Conservation (phyloP, 2,888 invertebrate genomes). For the Phymatocera aterrima region DNA sequence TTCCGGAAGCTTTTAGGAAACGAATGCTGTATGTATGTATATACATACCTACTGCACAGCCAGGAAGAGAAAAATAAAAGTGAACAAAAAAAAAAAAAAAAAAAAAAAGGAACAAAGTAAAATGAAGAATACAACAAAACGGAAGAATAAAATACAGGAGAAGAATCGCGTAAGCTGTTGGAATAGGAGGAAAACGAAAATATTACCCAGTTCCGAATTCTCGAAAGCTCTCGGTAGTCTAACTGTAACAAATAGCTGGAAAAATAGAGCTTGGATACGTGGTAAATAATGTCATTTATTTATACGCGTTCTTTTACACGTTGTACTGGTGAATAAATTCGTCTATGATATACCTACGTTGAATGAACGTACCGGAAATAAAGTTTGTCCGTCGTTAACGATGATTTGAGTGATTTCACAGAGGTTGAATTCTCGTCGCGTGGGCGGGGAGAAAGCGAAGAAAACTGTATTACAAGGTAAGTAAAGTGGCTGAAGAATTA, state of each 20-base stretch:
- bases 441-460: background rate
- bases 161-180: background rate
- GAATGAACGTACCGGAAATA: no score
- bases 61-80: conserved; percentile 9
- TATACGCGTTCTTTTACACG: no score
- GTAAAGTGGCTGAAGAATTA: background rate
- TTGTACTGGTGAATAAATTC: no score
- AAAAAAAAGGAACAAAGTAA: background rate
- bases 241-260: no score
- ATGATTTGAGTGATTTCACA: background rate
- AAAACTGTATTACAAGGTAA: background rate
- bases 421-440: background rate
- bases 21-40: background rate
- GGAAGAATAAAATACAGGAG: background rate
- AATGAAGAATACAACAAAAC: background rate
- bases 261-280: no score
- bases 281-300: no score
- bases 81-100: background rate
- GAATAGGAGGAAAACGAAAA: background rate
- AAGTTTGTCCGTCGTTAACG: no score
- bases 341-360: no score
- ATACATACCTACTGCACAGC: background rate
- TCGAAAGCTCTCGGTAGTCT: no score
- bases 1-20: conserved; percentile 32
- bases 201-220: background rate